Percentiles rank a stretch among this genome's conserved stretches.
Conservation (phyloP, 2,888 invertebrate genomes). For the Nemapogon koenigi region DNA sequence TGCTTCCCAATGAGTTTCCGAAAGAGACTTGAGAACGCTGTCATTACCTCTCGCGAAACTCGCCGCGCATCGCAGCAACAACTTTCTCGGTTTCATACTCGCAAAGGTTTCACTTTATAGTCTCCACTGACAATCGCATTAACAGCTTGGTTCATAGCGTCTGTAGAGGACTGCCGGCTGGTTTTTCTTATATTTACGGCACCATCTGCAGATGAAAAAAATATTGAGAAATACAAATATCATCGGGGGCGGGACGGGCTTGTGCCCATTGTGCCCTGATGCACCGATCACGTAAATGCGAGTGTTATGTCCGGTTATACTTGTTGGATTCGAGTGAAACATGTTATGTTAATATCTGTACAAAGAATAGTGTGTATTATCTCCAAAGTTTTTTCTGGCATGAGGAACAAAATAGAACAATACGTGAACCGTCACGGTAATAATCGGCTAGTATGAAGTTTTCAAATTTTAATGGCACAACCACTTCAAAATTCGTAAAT, state of each 20-base stretch:
- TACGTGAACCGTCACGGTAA: conserved; percentile 8
- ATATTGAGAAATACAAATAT: neutral
- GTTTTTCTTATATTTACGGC: conserved; percentile 3
- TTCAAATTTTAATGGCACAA: too few species aligned
- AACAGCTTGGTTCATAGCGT: conserved; percentile 2
- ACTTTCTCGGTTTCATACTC: too few species aligned
- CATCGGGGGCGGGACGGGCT: conserved; percentile 1
- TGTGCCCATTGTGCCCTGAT: conserved; percentile 1
- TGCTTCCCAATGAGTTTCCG: too few species aligned
- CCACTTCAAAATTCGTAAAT: too few species aligned
- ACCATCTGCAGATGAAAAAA: neutral
- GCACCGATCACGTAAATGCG: neutral
- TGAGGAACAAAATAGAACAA: conserved; percentile 6
- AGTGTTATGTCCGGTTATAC: neutral
- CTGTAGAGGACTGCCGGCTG: conserved; percentile 2
- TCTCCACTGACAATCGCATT: conserved; percentile 5
- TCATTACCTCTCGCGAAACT: too few species aligned
- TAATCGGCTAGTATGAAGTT: too few species aligned
- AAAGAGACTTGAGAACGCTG: too few species aligned
- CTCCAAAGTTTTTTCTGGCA: neutral
- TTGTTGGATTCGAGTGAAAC: neutral
- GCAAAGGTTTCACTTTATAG: too few species aligned
- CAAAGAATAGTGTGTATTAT: conserved; percentile 1
- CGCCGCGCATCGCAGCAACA: too few species aligned
- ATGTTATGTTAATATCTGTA: conserved; percentile 1